phyloP scores from a whole-genome alignment of 1,140 invertebrate species.

The Doryteuthis pealeii region DNA sequence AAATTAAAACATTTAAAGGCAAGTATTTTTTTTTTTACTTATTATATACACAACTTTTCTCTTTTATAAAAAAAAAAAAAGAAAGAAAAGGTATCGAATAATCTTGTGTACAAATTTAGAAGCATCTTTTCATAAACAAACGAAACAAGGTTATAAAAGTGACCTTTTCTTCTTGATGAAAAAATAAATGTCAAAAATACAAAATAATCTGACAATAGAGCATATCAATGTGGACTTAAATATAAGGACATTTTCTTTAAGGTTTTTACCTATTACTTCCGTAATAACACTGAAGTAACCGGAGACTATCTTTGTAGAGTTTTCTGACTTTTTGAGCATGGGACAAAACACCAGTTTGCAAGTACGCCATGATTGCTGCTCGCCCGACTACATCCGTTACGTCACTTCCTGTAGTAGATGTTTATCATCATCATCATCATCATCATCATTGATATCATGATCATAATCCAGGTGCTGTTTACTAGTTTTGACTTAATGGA shows the following conservation, averaged over 20 bases:
- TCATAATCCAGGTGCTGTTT: no score
- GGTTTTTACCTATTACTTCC: background rate
- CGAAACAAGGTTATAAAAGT: background rate
- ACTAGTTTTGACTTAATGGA: no score
- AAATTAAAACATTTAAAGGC: no score
- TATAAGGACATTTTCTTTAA: background rate
- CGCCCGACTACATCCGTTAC: background rate
- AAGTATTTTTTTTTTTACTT: no score
- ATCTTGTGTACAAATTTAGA: no score
- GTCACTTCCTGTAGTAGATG: background rate
- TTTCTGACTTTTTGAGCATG: conserved; percentile 38
- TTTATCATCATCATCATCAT: no score
- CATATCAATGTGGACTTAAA: background rate
- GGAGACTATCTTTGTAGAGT: conserved; percentile 40
- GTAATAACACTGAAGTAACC: conserved; percentile 34
- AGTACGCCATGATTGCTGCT: conserved; percentile 29
- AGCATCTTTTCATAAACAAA: conserved; percentile 24
- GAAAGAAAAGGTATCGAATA: no score
- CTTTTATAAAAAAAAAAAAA: no score
- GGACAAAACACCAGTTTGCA: conserved; percentile 36
- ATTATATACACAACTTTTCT: no score
- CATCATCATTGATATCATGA: no score
- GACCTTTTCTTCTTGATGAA: background rate
- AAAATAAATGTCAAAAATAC: background rate
- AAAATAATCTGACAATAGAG: background rate